These are phyloP conservation scores for Gnathonemus longibarbis DNA, from an alignment of 2,113 vertebrate species.

Conservation along the genomic window DNA sequence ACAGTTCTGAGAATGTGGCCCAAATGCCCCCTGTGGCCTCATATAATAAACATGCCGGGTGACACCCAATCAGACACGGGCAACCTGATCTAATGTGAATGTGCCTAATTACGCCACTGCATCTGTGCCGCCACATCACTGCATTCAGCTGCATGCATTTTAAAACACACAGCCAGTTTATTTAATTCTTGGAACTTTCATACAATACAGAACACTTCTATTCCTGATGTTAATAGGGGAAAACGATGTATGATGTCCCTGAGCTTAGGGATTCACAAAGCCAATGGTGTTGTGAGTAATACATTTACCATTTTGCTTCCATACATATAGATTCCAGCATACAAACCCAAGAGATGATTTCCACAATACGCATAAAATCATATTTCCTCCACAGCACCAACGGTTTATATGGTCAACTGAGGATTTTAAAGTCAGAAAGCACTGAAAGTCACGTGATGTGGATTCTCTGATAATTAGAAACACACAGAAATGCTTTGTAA, in stretches of 20 bases:
- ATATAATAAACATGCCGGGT: neutral
- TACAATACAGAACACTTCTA: neutral
- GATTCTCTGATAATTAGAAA: neutral
- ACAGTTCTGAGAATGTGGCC: neutral
- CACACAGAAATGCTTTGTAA: no score
- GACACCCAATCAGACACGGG: neutral
- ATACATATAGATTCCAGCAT: neutral
- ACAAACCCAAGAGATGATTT: neutral
- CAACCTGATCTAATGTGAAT: constrained; percentile 2
- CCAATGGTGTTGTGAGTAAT: neutral
- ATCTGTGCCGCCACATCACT: neutral
- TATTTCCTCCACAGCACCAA: neutral
- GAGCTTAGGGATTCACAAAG: neutral
- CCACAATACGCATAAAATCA: neutral
- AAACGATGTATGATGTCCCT: neutral
- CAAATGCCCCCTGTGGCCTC: neutral
- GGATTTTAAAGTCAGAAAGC: neutral
- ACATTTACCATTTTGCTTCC: neutral
- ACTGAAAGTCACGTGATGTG: neutral
- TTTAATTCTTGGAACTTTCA: neutral
- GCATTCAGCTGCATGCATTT: neutral
- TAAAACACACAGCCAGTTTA: neutral
- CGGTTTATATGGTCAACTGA: neutral
- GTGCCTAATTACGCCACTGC: neutral
- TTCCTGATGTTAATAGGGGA: neutral